Evolutionary conservation across 1,140 invertebrate genomes (phyloP).

Genomic region (Bathynomus jamesi): DNA sequence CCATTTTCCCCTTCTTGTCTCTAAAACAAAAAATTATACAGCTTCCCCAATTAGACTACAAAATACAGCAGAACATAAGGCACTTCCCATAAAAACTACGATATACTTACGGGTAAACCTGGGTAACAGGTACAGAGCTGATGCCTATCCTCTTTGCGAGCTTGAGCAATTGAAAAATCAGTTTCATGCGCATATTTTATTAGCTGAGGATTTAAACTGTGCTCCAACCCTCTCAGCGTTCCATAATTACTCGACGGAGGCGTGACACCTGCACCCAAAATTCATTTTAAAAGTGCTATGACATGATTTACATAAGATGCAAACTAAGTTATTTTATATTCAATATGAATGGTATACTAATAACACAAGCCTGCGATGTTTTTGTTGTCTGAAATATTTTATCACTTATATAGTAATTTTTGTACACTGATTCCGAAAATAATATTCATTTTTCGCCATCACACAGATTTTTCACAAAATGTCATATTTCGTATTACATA

Average conservation of each 20-base stretch:
- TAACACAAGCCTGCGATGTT: no score
- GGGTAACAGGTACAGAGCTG: slow-evolving; percentile 61
- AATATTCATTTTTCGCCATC: no score
- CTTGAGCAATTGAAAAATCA: slow-evolving; percentile 69
- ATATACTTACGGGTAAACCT: slow-evolving; percentile 44
- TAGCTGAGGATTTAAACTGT: slow-evolving; percentile 81
- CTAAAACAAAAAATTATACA: slow-evolving; percentile 13
- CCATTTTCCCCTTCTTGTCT: slow-evolving; percentile 27
- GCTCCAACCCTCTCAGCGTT: slow-evolving; percentile 73
- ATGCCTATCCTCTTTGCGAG: slow-evolving; percentile 64
- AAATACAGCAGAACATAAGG: no score
- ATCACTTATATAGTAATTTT: no score
- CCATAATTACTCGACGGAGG: slow-evolving; percentile 44
- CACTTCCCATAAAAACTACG: slow-evolving; percentile 33
- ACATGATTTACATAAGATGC: no score
- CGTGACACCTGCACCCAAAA: slow-evolving; percentile 15
- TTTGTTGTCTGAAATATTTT: no score
- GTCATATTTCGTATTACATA: no score
- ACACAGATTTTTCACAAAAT: no score
- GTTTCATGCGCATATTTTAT: slow-evolving; percentile 84
- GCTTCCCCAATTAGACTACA: slow-evolving; percentile 8
- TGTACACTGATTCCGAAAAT: no score
- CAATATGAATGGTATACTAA: no score
- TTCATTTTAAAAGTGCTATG: slow-evolving; percentile 4
- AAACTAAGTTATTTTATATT: no score